These are phyloP conservation scores for Drosophila monieri DNA, from an alignment of 2,888 invertebrate species.

Conservation along the genomic window DNA sequence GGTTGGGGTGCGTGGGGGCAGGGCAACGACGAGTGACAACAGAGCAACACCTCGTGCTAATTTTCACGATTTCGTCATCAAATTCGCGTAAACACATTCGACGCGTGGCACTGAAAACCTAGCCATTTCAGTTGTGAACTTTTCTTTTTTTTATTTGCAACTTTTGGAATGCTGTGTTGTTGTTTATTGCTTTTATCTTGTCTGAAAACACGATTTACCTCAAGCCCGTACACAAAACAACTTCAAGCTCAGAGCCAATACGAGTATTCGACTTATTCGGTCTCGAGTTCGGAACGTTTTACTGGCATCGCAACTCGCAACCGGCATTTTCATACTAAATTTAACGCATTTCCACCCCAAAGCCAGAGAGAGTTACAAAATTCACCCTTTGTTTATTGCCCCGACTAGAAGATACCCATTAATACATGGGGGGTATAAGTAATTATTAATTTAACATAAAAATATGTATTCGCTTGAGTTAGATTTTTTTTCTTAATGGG, in stretches of 20 bases:
- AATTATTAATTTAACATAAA: too few species aligned
- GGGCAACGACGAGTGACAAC: background rate
- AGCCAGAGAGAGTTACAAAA: slow-evolving; percentile 3
- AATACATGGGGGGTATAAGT: too few species aligned
- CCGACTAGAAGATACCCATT: background rate
- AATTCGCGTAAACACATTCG: background rate
- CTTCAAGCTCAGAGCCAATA: slow-evolving; percentile 37
- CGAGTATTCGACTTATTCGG: slow-evolving; percentile 53
- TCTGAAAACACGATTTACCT: slow-evolving; percentile 33
- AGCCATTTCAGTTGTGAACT: slow-evolving; percentile 5
- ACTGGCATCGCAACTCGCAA: slow-evolving; percentile 54
- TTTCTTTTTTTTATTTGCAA: slow-evolving; percentile 25
- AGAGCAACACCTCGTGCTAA: slow-evolving; percentile 47
- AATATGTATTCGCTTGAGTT: too few species aligned
- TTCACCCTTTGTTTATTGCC: background rate
- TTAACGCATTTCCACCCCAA: slow-evolving; percentile 35
- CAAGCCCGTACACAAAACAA: slow-evolving; percentile 40
- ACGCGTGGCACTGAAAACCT: slow-evolving; percentile 43
- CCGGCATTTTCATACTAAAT: slow-evolving; percentile 59
- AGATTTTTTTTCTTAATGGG: too few species aligned
- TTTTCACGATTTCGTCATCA: slow-evolving; percentile 55
- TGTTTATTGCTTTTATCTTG: slow-evolving; percentile 37
- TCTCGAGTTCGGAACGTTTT: slow-evolving; percentile 29
- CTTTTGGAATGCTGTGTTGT: slow-evolving; percentile 36
- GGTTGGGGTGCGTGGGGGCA: background rate